phyloP scores from a whole-genome alignment of 2,797 vertebrate species.

The Hypotaenidia okinawae region DNA sequence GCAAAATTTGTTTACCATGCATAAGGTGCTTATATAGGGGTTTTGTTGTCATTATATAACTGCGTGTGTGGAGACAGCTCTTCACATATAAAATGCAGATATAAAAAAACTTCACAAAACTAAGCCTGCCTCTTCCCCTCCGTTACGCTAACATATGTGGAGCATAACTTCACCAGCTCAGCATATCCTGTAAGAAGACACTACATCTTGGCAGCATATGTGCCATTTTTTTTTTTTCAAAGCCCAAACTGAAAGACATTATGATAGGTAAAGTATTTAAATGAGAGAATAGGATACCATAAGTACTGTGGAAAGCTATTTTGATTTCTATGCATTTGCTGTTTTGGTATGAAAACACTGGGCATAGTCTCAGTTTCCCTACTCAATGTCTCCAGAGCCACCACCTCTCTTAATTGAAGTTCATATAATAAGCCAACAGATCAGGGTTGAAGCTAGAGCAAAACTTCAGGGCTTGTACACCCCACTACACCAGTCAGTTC shows the following conservation, averaged over 20 bases:
- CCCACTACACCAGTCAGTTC: not conserved
- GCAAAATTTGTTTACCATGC: not conserved
- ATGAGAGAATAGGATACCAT: not conserved
- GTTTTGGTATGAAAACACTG: not conserved
- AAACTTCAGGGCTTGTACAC: not conserved
- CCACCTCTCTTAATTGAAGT: not conserved
- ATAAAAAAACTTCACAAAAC: not conserved
- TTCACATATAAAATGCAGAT: slow-evolving; percentile 33
- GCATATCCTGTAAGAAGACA: not conserved
- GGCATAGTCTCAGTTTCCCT: not conserved
- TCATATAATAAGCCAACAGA: not conserved
- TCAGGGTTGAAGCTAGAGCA: not conserved
- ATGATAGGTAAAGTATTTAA: not conserved
- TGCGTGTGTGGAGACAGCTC: not conserved
- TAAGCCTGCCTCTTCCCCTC: not conserved
- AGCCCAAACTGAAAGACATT: not conserved
- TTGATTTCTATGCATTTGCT: not conserved
- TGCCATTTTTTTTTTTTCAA: not conserved
- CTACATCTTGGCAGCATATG: not conserved
- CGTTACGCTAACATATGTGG: not conserved
- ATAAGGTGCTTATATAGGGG: fast-evolving
- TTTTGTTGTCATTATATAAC: not conserved
- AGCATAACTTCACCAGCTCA: not conserved
- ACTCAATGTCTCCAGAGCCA: not conserved
- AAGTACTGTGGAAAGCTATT: not conserved